phyloP scores from a whole-genome alignment of 64 coral and sea anemone genomes.

The Stylophora pistillata region DNA sequence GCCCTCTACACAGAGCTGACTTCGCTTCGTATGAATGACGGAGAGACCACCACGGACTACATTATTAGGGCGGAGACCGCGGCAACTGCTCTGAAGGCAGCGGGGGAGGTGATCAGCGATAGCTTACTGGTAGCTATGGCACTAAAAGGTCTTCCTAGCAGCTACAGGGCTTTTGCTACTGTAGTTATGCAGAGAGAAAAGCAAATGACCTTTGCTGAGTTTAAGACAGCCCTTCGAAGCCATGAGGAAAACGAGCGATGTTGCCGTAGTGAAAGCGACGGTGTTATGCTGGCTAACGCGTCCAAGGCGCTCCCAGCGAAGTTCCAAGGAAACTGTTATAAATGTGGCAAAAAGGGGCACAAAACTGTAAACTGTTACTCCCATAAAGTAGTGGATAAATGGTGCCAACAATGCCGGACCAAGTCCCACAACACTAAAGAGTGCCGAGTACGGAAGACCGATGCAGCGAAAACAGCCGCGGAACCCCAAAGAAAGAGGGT shows the following conservation, averaged over 20 bases:
- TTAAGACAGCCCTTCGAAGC: constrained; percentile 10
- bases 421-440: no score
- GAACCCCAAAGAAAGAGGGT: no score
- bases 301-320: no score
- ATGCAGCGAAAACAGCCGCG: no score
- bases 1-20: constrained; percentile 30
- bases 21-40: constrained; percentile 3
- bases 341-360: no score
- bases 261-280: no score
- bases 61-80: constrained; percentile 22
- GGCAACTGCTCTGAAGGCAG: constrained; percentile 18
- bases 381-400: no score
- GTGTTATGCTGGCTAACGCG: no score
- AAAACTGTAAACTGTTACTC: no score
- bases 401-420: no score
- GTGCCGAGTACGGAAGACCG: no score
- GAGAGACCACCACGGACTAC: constrained; percentile 12
- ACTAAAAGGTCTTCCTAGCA: not conserved
- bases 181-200: constrained; percentile 1
- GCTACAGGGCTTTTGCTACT: constrained; percentile 2
- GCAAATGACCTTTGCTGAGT: not conserved
- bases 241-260: constrained; percentile 2
- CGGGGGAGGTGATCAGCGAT: constrained; percentile 14
- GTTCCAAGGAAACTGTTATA: no score
- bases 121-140: constrained; percentile 6